These are phyloP conservation scores for Neoseiulus cucumeris DNA, from an alignment of 1,140 invertebrate genomes.

Conservation along the genomic window DNA sequence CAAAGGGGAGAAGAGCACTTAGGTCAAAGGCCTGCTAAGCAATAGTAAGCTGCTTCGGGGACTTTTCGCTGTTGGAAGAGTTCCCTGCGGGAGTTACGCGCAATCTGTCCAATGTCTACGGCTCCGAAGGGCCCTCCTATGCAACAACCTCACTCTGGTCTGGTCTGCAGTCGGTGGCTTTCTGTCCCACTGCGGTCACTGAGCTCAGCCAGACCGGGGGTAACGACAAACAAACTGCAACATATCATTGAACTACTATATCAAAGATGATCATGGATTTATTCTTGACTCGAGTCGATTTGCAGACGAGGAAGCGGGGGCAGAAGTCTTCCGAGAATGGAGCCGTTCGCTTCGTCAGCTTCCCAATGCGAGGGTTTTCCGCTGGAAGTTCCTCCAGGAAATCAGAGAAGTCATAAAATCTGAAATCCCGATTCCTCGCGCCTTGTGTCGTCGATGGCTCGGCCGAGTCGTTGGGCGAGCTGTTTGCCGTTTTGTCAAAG, in stretches of 20 bases:
- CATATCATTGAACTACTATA: not conserved
- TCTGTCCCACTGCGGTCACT: not conserved
- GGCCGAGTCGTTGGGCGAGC: too few species aligned
- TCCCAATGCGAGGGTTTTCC: too few species aligned
- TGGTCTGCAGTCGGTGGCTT: not conserved
- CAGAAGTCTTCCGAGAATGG: too few species aligned
- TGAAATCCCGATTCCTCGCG: too few species aligned
- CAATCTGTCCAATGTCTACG: not conserved
- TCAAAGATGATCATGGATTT: not conserved
- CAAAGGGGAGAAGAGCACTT: not conserved
- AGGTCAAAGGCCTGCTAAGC: conserved; percentile 8
- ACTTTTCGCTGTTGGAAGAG: not conserved
- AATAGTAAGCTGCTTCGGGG: not conserved
- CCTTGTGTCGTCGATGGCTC: too few species aligned
- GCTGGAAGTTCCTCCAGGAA: too few species aligned
- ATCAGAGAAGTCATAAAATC: too few species aligned
- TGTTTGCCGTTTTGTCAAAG: too few species aligned
- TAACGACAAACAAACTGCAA: not conserved
- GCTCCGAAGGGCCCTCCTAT: not conserved
- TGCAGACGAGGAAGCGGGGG: too few species aligned
- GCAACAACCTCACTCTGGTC: not conserved
- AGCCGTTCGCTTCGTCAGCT: too few species aligned
- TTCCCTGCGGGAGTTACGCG: not conserved
- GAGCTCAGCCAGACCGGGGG: not conserved
- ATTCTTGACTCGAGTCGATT: too few species aligned